phyloP scores from a whole-genome alignment of 37 sponge, comb jelly and placozoan genomes.

The Aplysina aerophoba region DNA sequence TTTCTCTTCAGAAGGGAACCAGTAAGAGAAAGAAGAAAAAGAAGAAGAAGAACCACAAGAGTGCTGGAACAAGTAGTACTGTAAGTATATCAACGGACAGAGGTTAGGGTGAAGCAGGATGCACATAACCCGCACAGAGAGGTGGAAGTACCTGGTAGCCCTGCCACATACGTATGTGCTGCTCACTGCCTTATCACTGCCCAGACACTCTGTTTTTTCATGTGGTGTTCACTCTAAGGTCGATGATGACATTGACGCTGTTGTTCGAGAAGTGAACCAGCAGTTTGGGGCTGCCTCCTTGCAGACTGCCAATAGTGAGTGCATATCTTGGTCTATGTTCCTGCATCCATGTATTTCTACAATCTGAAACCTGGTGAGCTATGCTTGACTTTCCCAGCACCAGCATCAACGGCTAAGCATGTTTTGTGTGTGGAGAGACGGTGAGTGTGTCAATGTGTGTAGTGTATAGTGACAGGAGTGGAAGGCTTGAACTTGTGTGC shows the following conservation, averaged over 20 bases:
- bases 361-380: too few relatives aligned
- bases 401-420: not conserved
- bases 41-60: conserved; percentile 58
- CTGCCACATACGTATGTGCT: too few relatives aligned
- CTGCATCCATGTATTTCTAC: not conserved
- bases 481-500: not conserved
- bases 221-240: not conserved
- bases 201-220: not conserved
- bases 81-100: not conserved
- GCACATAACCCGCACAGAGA: too few relatives aligned
- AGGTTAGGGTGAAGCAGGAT: not conserved
- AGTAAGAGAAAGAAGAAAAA: conserved; percentile 50
- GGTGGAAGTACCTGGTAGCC: too few relatives aligned
- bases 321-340: not conserved
- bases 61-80: not conserved
- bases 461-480: too few relatives aligned
- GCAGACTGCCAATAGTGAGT: not conserved
- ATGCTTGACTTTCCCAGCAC: too few relatives aligned
- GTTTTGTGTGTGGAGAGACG: conserved; percentile 70
- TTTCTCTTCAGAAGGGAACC: not conserved
- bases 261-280: conserved; percentile 66
- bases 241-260: conserved; percentile 70
- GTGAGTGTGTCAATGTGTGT: conserved; percentile 26
- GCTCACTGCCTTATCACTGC: too few relatives aligned
- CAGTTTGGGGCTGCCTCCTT: conserved; percentile 46